A percentile compares a stretch with the other conserved stretches of the same genome.
Conservation (phyloP, 2,888 invertebrate genomes). For the Entomobrya proxima region DNA sequence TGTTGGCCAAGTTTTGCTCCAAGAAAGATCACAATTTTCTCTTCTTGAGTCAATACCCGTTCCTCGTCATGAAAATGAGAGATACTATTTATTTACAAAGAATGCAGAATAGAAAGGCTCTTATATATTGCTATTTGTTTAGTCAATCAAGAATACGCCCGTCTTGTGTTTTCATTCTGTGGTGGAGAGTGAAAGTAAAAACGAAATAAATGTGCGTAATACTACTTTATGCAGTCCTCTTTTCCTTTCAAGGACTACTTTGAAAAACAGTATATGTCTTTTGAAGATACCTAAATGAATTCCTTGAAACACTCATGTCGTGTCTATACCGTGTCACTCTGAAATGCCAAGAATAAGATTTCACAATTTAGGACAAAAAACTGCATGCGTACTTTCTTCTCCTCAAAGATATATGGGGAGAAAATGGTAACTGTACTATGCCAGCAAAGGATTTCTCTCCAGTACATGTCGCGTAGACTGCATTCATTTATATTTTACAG, state of each 20-base stretch:
- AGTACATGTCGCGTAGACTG: not conserved
- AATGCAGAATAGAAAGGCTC: constrained; percentile 24
- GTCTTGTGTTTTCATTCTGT: constrained; percentile 30
- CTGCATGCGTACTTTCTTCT: not conserved
- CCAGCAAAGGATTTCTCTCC: not conserved
- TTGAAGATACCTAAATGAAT: constrained; percentile 14
- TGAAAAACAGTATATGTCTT: not conserved
- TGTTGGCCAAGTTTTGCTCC: constrained; percentile 16
- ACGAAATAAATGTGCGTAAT: constrained; percentile 2
- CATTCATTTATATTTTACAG: constrained; percentile 26
- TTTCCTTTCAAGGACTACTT: constrained; percentile 4
- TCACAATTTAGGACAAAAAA: not conserved
- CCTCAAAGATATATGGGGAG: not conserved
- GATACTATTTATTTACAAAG: constrained; percentile 16
- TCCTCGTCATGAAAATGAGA: constrained; percentile 33
- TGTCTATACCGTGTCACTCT: not conserved
- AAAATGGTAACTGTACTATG: constrained; percentile 9
- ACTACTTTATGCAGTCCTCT: not conserved
- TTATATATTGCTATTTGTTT: constrained; percentile 57
- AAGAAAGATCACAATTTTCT: constrained; percentile 28
- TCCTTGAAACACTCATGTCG: not conserved
- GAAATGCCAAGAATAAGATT: not conserved
- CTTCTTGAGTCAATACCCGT: constrained; percentile 35
- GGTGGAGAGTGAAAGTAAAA: constrained; percentile 1
- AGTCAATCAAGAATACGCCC: constrained; percentile 61